phyloP scores from a whole-genome alignment of 2,797 vertebrate genomes.

The Thamnophis elegans region DNA sequence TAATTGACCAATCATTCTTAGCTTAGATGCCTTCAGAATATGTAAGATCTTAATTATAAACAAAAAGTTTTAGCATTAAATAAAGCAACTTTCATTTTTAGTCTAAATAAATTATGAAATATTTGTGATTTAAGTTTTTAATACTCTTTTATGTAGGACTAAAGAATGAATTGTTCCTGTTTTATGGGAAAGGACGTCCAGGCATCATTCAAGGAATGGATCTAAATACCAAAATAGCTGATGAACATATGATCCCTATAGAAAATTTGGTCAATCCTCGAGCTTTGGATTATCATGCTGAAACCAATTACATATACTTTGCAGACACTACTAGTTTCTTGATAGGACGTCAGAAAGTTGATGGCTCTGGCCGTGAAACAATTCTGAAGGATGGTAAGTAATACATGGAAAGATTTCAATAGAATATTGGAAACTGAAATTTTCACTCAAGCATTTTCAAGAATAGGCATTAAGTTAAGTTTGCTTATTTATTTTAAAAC shows the following conservation, averaged over 20 bases:
- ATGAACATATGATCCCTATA: slow-evolving; percentile 94
- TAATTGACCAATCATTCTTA: slow-evolving; percentile 67
- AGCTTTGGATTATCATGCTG: slow-evolving; percentile 93
- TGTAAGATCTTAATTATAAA: slow-evolving; percentile 71
- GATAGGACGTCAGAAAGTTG: slow-evolving; percentile 94
- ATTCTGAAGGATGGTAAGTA: slow-evolving; percentile 93
- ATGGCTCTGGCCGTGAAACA: slow-evolving; percentile 88
- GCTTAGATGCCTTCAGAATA: slow-evolving; percentile 67
- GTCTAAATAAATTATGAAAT: slow-evolving; percentile 67
- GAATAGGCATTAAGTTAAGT: slow-evolving; percentile 2
- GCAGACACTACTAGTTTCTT: slow-evolving; percentile 98
- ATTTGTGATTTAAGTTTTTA: slow-evolving; percentile 71
- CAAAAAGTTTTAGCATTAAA: slow-evolving; percentile 73
- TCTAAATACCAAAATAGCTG: slow-evolving; percentile 90
- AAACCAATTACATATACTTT: slow-evolving; percentile 92
- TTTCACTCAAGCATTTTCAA: background rate
- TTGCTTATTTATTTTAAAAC: background rate
- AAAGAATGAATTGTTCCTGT: slow-evolving; percentile 95
- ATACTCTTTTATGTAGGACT: slow-evolving; percentile 84
- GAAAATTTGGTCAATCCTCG: slow-evolving; percentile 96
- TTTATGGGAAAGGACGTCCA: slow-evolving; percentile 97
- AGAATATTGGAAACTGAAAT: background rate
- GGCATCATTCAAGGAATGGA: slow-evolving; percentile 94
- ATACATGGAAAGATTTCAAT: background rate
- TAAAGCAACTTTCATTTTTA: slow-evolving; percentile 68